Percentiles rank a stretch among this genome's conserved stretches.
These are phyloP conservation scores for Mamestra configurata DNA, from an alignment of 1,140 invertebrate genomes.

Conservation along the genomic window DNA sequence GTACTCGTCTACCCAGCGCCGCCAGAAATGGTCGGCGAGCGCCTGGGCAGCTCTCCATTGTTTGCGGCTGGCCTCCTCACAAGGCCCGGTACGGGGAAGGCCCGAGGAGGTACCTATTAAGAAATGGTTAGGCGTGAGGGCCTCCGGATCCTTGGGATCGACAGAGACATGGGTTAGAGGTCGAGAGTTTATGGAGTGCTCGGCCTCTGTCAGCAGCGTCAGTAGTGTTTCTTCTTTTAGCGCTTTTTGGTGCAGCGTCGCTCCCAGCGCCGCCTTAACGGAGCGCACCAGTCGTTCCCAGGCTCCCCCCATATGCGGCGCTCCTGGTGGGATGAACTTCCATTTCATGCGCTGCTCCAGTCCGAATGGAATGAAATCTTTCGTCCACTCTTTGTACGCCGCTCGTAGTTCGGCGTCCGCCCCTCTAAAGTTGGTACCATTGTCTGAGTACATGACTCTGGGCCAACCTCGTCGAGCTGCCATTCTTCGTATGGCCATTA, in stretches of 20 bases:
- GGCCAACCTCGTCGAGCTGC: conserved; percentile 28
- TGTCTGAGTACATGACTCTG: conserved; percentile 19
- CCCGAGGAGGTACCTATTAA: background rate
- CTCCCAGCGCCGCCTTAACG: background rate
- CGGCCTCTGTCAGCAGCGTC: conserved; percentile 22
- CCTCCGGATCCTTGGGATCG: conserved; percentile 18
- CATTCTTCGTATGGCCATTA: conserved; percentile 11
- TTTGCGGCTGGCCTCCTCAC: background rate
- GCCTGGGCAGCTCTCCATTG: background rate
- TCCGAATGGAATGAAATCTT: background rate
- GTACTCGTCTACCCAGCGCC: conserved; percentile 22
- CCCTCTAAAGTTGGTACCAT: background rate
- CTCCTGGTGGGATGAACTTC: background rate
- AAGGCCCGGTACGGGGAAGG: background rate
- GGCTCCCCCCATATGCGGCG: background rate
- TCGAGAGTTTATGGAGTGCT: conserved; percentile 17
- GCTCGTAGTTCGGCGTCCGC: background rate
- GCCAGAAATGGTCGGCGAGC: conserved; percentile 34
- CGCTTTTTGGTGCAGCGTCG: background rate
- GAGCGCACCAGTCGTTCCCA: background rate
- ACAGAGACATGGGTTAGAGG: conserved; percentile 35
- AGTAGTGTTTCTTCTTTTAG: background rate
- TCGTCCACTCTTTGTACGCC: background rate
- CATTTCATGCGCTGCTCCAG: background rate
- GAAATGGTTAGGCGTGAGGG: conserved; percentile 1